Evolutionary conservation across 2,113 vertebrate species (phyloP).

Genomic region (Parus major): DNA sequence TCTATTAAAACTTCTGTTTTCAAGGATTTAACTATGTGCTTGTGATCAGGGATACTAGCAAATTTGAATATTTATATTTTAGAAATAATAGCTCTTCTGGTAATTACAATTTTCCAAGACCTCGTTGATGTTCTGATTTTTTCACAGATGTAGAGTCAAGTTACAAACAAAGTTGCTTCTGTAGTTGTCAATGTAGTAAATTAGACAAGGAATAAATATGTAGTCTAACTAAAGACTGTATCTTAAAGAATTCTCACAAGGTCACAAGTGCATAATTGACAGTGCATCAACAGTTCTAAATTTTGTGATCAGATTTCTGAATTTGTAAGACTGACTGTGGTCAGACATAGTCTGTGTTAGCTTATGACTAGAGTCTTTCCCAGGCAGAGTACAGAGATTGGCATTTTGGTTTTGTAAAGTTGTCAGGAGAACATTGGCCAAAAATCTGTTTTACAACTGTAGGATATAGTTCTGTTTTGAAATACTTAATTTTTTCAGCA

Average conservation of each 20-base stretch:
- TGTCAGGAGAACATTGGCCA: background rate
- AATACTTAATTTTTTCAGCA: background rate
- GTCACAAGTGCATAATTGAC: background rate
- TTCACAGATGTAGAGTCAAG: background rate
- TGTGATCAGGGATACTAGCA: background rate
- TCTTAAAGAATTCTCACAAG: background rate
- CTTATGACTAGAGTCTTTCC: background rate
- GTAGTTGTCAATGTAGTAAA: background rate
- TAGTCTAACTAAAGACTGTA: background rate
- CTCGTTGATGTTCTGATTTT: background rate
- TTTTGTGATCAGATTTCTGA: background rate
- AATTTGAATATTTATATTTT: background rate
- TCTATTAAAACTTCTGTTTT: constrained; percentile 5
- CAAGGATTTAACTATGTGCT: background rate
- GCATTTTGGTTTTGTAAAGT: background rate
- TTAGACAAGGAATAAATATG: background rate
- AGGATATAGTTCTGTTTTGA: background rate
- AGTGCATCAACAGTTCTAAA: background rate
- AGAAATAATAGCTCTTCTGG: background rate
- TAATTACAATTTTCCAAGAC: background rate
- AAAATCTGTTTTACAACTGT: background rate
- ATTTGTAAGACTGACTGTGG: background rate
- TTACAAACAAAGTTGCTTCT: background rate
- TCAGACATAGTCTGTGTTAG: background rate
- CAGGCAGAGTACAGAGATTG: background rate